Evolutionary conservation across 2,888 invertebrate genomes (phyloP).

Genomic region (Epirrita christyi): DNA sequence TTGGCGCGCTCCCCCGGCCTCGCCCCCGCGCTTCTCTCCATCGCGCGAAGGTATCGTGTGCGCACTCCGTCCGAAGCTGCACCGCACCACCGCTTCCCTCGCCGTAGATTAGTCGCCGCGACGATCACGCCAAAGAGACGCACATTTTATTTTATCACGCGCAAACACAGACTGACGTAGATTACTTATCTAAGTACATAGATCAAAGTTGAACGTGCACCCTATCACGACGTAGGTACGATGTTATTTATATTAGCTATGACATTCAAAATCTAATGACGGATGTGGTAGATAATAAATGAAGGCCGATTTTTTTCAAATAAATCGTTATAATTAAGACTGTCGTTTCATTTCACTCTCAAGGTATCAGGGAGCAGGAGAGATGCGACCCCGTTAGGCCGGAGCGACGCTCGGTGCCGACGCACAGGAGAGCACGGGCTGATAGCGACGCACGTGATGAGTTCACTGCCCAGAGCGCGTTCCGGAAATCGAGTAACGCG

Average conservation of each 20-base stretch:
- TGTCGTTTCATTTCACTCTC: slow-evolving; percentile 45
- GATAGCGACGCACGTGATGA: not conserved
- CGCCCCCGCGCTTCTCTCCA: slow-evolving; percentile 57
- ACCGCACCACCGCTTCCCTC: slow-evolving; percentile 65
- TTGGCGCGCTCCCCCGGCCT: slow-evolving; percentile 46
- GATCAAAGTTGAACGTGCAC: slow-evolving; percentile 15
- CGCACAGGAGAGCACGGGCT: slow-evolving; percentile 2
- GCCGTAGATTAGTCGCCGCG: slow-evolving; percentile 60
- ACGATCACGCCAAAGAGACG: slow-evolving; percentile 22
- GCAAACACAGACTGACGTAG: slow-evolving; percentile 3
- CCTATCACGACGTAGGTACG: slow-evolving; percentile 2
- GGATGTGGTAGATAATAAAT: no score
- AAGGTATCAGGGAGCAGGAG: slow-evolving; percentile 43
- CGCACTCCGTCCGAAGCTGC: slow-evolving; percentile 50
- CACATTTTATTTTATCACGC: not conserved
- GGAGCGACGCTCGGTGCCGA: slow-evolving; percentile 20
- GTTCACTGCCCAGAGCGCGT: not conserved
- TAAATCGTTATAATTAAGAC: slow-evolving; percentile 28
- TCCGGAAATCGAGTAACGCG: not conserved
- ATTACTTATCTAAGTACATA: not conserved
- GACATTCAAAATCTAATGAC: not conserved
- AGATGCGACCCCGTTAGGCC: slow-evolving; percentile 18
- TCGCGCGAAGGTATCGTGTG: slow-evolving; percentile 55
- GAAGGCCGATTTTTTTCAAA: slow-evolving; percentile 20
- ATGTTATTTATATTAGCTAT: not conserved